Percentiles rank a stretch among this genome's conserved stretches.
Evolutionary conservation across 2,888 invertebrate genomes (phyloP).

Genomic region (Lycia hirtaria): DNA sequence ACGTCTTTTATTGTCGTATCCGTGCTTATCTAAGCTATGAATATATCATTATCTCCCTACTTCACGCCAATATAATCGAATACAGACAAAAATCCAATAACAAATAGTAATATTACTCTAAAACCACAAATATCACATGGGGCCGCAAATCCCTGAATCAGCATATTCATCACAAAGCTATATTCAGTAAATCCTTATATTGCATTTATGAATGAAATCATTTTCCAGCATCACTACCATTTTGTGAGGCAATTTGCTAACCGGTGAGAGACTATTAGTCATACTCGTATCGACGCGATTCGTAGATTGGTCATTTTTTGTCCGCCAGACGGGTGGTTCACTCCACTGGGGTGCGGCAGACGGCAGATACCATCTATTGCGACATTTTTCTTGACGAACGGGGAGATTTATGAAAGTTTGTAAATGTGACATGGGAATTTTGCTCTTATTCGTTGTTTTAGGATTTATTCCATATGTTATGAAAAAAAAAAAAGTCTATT

Average conservation of each 20-base stretch:
- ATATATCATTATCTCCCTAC: neutral
- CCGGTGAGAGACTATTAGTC: constrained; percentile 75
- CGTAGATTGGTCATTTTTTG: constrained; percentile 79
- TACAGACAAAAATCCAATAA: constrained; percentile 39
- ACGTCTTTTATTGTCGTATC: neutral
- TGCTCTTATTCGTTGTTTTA: too few species aligned
- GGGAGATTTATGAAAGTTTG: constrained; percentile 14
- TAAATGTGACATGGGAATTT: neutral
- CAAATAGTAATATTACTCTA: constrained; percentile 64
- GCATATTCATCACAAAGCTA: constrained; percentile 74
- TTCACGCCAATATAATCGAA: constrained; percentile 28
- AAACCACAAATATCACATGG: constrained; percentile 54
- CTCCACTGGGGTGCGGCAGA: constrained; percentile 63
- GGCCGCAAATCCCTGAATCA: constrained; percentile 59
- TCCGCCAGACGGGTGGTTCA: constrained; percentile 60
- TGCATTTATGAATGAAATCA: constrained; percentile 82
- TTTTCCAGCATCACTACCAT: constrained; percentile 79
- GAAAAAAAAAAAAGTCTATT: too few species aligned
- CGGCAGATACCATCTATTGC: constrained; percentile 57
- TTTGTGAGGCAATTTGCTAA: constrained; percentile 80
- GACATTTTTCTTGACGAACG: constrained; percentile 38
- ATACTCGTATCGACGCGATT: constrained; percentile 74
- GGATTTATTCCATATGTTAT: too few species aligned
- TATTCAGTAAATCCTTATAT: constrained; percentile 70
- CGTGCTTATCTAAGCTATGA: neutral